Evolutionary conservation across 2,113 vertebrate genomes (phyloP).

Genomic region (Camelus bactrianus): DNA sequence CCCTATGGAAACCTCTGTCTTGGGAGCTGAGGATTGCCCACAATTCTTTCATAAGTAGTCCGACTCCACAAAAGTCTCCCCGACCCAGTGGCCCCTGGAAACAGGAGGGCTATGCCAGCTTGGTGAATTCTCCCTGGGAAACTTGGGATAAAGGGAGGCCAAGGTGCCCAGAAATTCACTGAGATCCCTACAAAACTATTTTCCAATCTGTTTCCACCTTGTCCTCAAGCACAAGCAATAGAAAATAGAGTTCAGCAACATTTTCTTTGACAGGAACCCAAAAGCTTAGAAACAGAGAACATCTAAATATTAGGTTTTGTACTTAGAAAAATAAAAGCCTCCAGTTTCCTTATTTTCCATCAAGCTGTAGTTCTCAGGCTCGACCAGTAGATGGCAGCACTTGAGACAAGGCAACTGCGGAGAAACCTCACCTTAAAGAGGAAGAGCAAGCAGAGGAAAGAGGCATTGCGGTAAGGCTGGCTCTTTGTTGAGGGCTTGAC

Average conservation of each 20-base stretch:
- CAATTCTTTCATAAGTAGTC: not conserved
- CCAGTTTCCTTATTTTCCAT: not conserved
- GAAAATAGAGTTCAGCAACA: not conserved
- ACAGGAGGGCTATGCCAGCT: not conserved
- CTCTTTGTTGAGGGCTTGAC: slow-evolving; percentile 3
- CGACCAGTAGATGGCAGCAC: slow-evolving; percentile 58
- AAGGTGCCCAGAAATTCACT: not conserved
- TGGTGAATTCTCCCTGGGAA: not conserved
- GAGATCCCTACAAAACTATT: not conserved
- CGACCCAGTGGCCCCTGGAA: not conserved
- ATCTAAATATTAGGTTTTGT: slow-evolving; percentile 4
- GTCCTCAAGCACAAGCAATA: not conserved
- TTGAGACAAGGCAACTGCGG: not conserved
- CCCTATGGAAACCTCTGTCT: not conserved
- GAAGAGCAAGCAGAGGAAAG: not conserved
- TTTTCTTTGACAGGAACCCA: not conserved
- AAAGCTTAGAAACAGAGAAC: slow-evolving; percentile 44
- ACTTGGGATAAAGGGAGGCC: not conserved
- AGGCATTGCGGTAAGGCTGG: not conserved
- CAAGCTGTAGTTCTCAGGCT: slow-evolving; percentile 15
- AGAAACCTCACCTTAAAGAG: not conserved
- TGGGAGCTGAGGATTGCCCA: not conserved
- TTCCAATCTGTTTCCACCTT: not conserved
- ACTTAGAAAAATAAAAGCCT: slow-evolving; percentile 43
- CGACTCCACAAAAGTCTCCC: not conserved